Evolutionary conservation across 2,888 invertebrate species (phyloP), one percentile per base, ranked within the genome.

Genomic region (Mythimna pallens): DNA sequence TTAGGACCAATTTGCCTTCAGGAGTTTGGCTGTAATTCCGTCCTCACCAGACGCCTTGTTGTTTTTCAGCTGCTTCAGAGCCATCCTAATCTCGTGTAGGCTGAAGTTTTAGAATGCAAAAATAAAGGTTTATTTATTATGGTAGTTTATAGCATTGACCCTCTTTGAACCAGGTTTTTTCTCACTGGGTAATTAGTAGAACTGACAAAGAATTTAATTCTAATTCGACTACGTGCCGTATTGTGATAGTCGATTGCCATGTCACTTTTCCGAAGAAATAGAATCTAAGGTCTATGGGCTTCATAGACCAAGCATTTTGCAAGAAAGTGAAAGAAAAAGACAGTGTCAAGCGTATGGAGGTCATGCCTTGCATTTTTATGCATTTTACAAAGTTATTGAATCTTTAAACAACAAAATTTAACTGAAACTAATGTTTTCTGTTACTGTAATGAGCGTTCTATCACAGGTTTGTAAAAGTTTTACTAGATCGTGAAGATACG

Each of bases 351-450:
- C 88, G 87, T 77, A 93, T 94, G 95, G 95, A 96, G 96, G 96
- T 96, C 96, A 94, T 92, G 90, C 91, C 91, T 93, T 96, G 95
- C 95, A 95, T 95, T 95, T 95, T 94, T 90, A 89, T 95, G 95
- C 93, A 91, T 94, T 94, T 87, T 82, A 73, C 76, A 82, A 78
- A 73, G 83, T 84, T 86, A 77, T 73, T 84, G 82, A 83, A 83
- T 80, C 77, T 78, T 82, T 66, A 80, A 84, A 80, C 67, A 71
- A 70, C 83, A 78, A 76, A 73, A 85, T 65, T 77, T 89, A 80
- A 87, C 78, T 87, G 70, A 88, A 89, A 89, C 83, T 82, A 86
- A 89, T 88, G 85, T 82, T 82, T 88, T 82, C 40, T 78, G 64
- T 73, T 75, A 81, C 74, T 90, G 92, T 92, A 75, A 93, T 93